A percentile compares a stretch with the other conserved stretches of the same genome.
Conservation (phyloP, 2,113 vertebrate species). For the Setophaga coronata region DNA sequence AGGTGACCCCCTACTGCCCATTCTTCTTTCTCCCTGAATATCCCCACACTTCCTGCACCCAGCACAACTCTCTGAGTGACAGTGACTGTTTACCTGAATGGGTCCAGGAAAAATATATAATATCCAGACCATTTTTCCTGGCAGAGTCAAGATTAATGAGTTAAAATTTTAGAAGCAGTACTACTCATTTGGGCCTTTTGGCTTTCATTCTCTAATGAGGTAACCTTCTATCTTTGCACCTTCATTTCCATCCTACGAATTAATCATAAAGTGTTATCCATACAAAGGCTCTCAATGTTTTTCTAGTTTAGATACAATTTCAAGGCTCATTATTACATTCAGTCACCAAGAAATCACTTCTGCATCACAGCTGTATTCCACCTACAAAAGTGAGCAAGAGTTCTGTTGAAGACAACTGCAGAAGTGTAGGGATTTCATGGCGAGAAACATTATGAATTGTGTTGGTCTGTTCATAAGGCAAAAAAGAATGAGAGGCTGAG, state of each 20-base stretch:
- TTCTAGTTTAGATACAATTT: not conserved
- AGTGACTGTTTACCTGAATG: not conserved
- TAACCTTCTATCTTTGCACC: not conserved
- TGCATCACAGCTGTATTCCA: not conserved
- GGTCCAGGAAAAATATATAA: not conserved
- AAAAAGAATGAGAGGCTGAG: not conserved
- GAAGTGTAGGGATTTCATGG: not conserved
- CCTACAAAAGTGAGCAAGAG: not conserved
- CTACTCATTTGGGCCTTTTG: not conserved
- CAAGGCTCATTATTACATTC: not conserved
- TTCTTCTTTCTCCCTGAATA: not conserved
- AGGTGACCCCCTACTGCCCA: not conserved
- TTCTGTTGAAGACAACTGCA: not conserved
- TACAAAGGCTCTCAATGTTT: not conserved
- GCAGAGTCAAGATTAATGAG: not conserved
- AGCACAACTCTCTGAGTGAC: not conserved
- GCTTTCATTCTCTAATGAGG: constrained; percentile 37
- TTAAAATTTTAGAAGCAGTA: constrained; percentile 1
- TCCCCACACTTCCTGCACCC: not conserved
- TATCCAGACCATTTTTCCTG: not conserved
- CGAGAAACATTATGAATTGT: not conserved
- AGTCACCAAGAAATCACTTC: not conserved
- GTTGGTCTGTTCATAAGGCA: not conserved
- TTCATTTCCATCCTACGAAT: constrained; percentile 14
- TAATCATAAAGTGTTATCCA: not conserved